Base-by-base conservation (phyloP, 2,888 invertebrate species). In the Busseola fusca region DNA sequence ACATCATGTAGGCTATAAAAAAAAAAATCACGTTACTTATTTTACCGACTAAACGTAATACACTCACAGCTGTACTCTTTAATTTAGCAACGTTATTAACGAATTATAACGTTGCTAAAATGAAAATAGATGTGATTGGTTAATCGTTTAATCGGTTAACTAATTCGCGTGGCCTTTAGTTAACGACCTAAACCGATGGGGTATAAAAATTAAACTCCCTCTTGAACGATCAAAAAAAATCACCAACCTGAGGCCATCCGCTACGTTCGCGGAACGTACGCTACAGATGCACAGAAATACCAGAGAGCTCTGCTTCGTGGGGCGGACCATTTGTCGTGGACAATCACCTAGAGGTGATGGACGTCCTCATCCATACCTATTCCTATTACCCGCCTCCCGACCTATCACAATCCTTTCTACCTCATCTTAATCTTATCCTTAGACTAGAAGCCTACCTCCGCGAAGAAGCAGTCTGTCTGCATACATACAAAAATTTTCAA, bases 291-390 rank as follows among this genome's bases (percentile, higher is more conserved):
- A 7, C 12, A n/a, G 30, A 21, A 37, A 64, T 27, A 25, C 37
- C 25, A 12, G 64, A 9, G 21, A 48, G 21, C 48, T 48, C 21
- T 1, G n/a, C 48, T 50, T n/a, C 14, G 3, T 21, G 10, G 25
- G 4, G 52, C n/a, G 18, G 18, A 18, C 1, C 14, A 0, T 21
- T 14, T 12, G 30, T 34, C 25, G 98, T 34, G 98, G 98, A 87
- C 99, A 99, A 14, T 14, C 10, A 14, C 30, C 5, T 56, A 10
- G 21, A 21, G 30, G 5, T 12, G 21, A 56, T 21, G 30, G 30
- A 18, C 27, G 18, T 1, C 16, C 14, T 40, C 1, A 16, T 42
- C 30, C n/a, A 3, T 30, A 30, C 25, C 3, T 30, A 21, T 16
- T 25, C 30, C 21, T 34, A 40, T 2, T 25, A 9, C 25, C 50